Evolutionary conservation across 2,113 vertebrate species (phyloP), one percentile per base, ranked within the genome.

Genomic region (Typhlomys cinereus): DNA sequence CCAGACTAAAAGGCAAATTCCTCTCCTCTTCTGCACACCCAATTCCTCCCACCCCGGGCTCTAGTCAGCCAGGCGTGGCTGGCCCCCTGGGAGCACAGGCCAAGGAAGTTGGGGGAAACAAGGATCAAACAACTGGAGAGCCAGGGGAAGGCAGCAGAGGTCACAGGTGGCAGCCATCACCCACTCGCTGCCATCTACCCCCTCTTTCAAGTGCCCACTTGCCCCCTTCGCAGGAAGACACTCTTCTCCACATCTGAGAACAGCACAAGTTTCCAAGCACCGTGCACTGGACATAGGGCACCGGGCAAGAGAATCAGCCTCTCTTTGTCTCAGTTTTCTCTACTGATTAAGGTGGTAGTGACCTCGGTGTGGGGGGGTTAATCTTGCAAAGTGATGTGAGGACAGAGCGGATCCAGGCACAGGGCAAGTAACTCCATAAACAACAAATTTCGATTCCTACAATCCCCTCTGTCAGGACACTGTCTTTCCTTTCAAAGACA

Each of bases 1-100:
- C 92, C 46, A 66, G 93, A 85, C 76, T 18, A 81, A 71, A 54
- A 89, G 94, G 90, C 94, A 66, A 91, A 96, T 96, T 96, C 95
- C 94, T 96, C 94, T 90, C 73, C 88, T 78, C 78, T 93, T 74
- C 92, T 80, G 92, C 88, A 85, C 31, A 5, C 89, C 75, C 91
- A 81, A 62, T 5, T 54, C 88, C 74, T 74, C 90, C 88, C 64
- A 89, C 62, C 85, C 81, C 13, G 20, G 50, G 78, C 85, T 82
- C 66, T 0, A 1, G 69, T 54, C 93, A 85, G 88, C 88, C 95
- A 93, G 95, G 94, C 76, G 36, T 78, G 93, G 81, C 84, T 31
- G 80, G 84, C 34, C 94, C 83, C 89, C 75, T 54, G 89, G 94
- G 93, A 95, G 91, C 87, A 93, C 27, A 64, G 62, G 74, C 81